A percentile compares a stretch with the other conserved stretches of the same genome.
Conservation (phyloP, 2,113 vertebrate genomes). For the Brachyhypopomus occidentalis region DNA sequence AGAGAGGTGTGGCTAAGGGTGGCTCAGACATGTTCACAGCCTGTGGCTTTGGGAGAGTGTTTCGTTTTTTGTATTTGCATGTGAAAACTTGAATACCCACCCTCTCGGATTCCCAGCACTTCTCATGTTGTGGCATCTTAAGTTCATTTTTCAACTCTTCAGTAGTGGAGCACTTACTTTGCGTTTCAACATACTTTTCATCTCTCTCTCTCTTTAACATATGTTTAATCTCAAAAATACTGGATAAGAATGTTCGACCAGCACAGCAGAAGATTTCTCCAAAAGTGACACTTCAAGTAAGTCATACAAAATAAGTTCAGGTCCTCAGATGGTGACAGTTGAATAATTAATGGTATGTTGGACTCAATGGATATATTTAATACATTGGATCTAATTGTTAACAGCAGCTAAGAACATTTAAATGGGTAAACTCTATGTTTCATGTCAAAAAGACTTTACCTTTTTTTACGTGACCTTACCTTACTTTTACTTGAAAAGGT, state of each 20-base stretch:
- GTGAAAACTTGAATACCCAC: conserved; percentile 83
- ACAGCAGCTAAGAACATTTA: not conserved
- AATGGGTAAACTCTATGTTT: not conserved
- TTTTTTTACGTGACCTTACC: not conserved
- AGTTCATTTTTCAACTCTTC: conserved; percentile 46
- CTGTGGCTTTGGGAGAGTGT: conserved; percentile 66
- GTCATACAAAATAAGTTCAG: not conserved
- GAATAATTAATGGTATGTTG: not conserved
- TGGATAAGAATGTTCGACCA: conserved; percentile 31
- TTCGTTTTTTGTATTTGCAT: conserved; percentile 72
- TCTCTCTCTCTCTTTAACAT: not conserved
- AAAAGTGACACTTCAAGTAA: conserved; percentile 33
- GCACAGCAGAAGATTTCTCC: not conserved
- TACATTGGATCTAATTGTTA: not conserved
- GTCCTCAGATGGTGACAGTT: not conserved
- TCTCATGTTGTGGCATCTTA: conserved; percentile 70
- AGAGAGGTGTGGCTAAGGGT: conserved; percentile 69
- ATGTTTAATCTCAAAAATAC: not conserved
- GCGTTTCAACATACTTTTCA: not conserved
- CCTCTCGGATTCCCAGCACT: conserved; percentile 69
- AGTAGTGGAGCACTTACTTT: not conserved
- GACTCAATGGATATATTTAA: no score
- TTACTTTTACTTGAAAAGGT: no score
- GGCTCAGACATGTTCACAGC: conserved; percentile 79
- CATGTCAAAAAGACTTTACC: no score